Evolutionary conservation across 2,888 invertebrate genomes (phyloP).

Genomic region (Nematopogon swammerdamellus): DNA sequence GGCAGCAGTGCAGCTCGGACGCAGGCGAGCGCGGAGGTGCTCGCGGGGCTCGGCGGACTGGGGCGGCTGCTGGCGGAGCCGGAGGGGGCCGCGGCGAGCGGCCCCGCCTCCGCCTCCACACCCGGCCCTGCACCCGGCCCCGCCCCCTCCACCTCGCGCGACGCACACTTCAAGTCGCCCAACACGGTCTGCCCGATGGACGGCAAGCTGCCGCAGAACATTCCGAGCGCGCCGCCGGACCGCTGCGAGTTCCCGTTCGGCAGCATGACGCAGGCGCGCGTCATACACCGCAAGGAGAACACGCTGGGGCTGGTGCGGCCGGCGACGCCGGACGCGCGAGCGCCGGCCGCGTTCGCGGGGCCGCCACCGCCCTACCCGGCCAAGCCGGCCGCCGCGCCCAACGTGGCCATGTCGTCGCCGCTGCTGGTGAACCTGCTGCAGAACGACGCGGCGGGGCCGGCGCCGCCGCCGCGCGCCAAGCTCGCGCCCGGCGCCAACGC

Average conservation of each 20-base stretch:
- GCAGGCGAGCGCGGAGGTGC: slow-evolving; percentile 30
- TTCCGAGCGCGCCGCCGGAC: slow-evolving; percentile 54
- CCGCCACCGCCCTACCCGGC: slow-evolving; percentile 27
- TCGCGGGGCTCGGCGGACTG: slow-evolving; percentile 36
- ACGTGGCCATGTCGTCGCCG: slow-evolving; percentile 82
- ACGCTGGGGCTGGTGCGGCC: slow-evolving; percentile 35
- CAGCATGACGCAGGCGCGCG: slow-evolving; percentile 88
- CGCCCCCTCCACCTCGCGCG: slow-evolving; percentile 28
- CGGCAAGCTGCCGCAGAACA: slow-evolving; percentile 62
- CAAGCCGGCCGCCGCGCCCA: slow-evolving; percentile 32
- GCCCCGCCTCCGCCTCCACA: slow-evolving; percentile 38
- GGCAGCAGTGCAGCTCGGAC: slow-evolving; percentile 14
- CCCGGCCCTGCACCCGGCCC: slow-evolving; percentile 58
- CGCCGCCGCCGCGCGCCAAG: slow-evolving; percentile 12
- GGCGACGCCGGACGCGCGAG: slow-evolving; percentile 26
- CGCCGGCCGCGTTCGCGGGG: slow-evolving; percentile 18
- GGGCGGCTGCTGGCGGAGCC: slow-evolving; percentile 29
- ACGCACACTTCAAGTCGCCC: slow-evolving; percentile 68
- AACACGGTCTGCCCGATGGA: slow-evolving; percentile 87
- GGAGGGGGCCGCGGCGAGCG: slow-evolving; percentile 20
- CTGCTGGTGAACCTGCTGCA: slow-evolving; percentile 88
- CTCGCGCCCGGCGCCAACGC: slow-evolving; percentile 25
- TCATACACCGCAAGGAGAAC: slow-evolving; percentile 73
- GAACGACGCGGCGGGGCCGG: slow-evolving; percentile 64
- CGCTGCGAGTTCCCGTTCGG: slow-evolving; percentile 77